Conservation (phyloP, 2,888 invertebrate genomes). For the Caenorhabditis doughertyi region DNA sequence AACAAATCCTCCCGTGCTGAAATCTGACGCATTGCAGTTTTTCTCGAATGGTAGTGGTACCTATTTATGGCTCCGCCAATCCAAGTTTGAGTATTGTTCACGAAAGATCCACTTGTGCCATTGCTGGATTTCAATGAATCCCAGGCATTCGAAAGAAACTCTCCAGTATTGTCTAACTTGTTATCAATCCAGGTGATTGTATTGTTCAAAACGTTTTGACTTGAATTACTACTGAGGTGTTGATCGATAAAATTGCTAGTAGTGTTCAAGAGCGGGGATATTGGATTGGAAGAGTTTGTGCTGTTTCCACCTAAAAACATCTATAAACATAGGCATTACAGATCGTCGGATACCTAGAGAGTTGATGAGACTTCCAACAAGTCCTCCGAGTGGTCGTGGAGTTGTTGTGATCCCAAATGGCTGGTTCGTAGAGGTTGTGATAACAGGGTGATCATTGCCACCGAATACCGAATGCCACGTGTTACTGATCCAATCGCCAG, state of each 20-base stretch:
- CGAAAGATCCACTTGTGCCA: background rate
- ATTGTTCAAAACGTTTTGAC: constrained; percentile 15
- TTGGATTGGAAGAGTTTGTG: constrained; percentile 20
- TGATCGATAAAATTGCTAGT: constrained; percentile 37
- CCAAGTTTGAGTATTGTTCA: constrained; percentile 23
- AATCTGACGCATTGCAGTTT: background rate
- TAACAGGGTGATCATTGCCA: constrained; percentile 29
- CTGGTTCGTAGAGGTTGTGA: background rate
- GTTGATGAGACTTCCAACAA: constrained; percentile 51
- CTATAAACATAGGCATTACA: background rate
- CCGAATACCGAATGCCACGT: constrained; percentile 53
- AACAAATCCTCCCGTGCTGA: constrained; percentile 17
- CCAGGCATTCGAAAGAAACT: constrained; percentile 24
- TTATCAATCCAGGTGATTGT: constrained; percentile 27
- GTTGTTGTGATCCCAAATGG: background rate
- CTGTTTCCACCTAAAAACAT: constrained; percentile 3
- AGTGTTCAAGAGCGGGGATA: constrained; percentile 11
- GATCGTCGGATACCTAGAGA: constrained; percentile 4
- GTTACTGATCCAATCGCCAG: constrained; percentile 56
- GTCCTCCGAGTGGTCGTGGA: constrained; percentile 32
- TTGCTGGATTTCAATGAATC: constrained; percentile 1
- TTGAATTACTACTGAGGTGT: background rate
- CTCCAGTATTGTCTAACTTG: constrained; percentile 27
- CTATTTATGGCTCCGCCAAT: constrained; percentile 16
- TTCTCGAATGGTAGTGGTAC: background rate